Base-by-base conservation (phyloP, 2,888 invertebrate species). In the Netelia inedita region DNA sequence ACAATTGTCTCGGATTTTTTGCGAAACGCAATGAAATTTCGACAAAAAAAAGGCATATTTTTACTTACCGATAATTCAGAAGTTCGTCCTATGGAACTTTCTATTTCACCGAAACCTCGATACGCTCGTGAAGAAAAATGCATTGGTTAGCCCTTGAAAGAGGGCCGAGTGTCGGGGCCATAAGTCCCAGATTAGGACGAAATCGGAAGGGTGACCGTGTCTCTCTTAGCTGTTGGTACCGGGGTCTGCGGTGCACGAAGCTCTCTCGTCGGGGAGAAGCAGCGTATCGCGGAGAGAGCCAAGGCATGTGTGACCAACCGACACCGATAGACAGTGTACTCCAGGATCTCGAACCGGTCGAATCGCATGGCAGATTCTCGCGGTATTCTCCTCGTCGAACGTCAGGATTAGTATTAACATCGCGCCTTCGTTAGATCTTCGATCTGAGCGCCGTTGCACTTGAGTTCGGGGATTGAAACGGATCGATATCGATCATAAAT, bases 301-400 rank as follows among this genome's bases (percentile, higher is more conserved):
- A 74, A 85, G 88, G 88, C 88, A 88, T 88, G 88, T 88, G 89
- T 87, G 88, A 83, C 85, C 86, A 87, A 79, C 55, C 66, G 43
- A 69, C 75, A 41, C 59, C 46, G 80, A 57, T 63, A 43, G 75
- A 72, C 90, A 92, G 91, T 92, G 89, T 87, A 88, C 89, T 85
- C 81, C 83, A 88, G 81, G 87, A 91, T 87, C 87, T 83, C 88
- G 88, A 88, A 87, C 88, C 85, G 89, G 80, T 87, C 90, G 83
- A 65, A 63, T 35, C 90, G 83, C 66, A 63, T 35, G 23, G 14
- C 57, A 35, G 61, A 74, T 28, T 65, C 71, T 72, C 71, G 19
- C 43, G 1, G 19, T n/a, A 1, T 16, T 41, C 57, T 75, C 61
- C 55, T 66, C 8, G 21, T 68, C 21, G 14, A 14, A 21, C 3